Percentiles rank a stretch among this genome's conserved stretches.
Conservation (phyloP, 1,140 invertebrate genomes). For the Heliconius hermathena region DNA sequence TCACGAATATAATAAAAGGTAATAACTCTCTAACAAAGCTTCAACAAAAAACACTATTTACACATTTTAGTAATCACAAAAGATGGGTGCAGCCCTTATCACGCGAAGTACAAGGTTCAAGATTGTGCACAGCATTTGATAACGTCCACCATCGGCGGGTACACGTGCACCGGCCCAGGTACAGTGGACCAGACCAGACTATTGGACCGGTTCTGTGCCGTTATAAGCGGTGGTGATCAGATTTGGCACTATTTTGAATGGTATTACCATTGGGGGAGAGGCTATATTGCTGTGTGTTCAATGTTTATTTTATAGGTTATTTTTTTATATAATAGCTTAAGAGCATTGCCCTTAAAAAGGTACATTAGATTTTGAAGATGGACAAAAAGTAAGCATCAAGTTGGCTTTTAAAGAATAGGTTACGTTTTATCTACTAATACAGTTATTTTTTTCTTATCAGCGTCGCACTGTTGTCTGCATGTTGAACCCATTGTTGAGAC, state of each 20-base stretch:
- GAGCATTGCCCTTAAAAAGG: conserved; percentile 8
- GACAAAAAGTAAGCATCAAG: conserved; percentile 8
- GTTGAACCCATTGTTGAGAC: too few species aligned
- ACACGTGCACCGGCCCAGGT: conserved; percentile 28
- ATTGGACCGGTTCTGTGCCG: conserved; percentile 42
- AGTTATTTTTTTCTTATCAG: not conserved
- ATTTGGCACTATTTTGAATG: conserved; percentile 34
- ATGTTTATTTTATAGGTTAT: not conserved
- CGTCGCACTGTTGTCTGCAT: too few species aligned
- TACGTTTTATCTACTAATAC: not conserved
- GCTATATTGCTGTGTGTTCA: conserved; percentile 8
- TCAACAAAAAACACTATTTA: not conserved
- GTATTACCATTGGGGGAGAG: conserved; percentile 24
- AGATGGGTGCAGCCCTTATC: conserved; percentile 22
- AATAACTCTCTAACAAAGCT: not conserved
- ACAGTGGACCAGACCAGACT: conserved; percentile 22
- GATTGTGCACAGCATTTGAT: conserved; percentile 23
- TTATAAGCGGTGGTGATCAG: conserved; percentile 31
- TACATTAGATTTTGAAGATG: conserved; percentile 9
- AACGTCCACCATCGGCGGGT: conserved; percentile 25
- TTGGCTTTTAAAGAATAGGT: not conserved
- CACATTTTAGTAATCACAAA: conserved; percentile 3
- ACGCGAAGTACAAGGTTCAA: conserved; percentile 27
- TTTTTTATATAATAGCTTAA: conserved; percentile 12
- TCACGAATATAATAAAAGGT: not conserved